Evolutionary conservation across 2,888 invertebrate species (phyloP).

Genomic region (Lithophane semibrunnea): DNA sequence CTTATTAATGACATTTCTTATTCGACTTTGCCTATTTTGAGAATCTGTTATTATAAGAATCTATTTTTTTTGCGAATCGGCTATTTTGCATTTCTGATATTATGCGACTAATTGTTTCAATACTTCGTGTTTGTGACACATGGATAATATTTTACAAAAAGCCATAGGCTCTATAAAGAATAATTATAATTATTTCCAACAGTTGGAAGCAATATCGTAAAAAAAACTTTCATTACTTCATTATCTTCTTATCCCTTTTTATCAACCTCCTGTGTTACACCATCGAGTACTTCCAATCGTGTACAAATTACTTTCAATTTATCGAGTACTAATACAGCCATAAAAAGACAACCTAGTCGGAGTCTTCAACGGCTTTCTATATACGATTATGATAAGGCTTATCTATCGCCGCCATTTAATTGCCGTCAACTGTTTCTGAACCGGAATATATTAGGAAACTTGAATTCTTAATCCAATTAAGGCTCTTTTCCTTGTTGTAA

Average conservation of each 20-base stretch:
- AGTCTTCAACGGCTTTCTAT: constrained; percentile 47
- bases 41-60: no score
- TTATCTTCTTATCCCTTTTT: background rate
- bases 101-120: background rate
- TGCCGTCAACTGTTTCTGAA: constrained; percentile 19
- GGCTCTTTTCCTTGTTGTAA: constrained; percentile 36
- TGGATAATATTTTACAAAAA: background rate
- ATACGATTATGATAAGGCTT: constrained; percentile 54
- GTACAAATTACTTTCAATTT: constrained; percentile 53
- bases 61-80: no score
- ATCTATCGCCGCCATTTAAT: constrained; percentile 46
- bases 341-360: constrained; percentile 35
- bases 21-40: no score
- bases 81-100: no score
- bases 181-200: no score
- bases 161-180: background rate
- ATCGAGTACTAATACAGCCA: constrained; percentile 3
- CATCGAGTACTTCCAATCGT: background rate
- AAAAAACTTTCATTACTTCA: background rate
- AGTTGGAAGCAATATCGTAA: background rate
- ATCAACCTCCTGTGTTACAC: constrained; percentile 16
- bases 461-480: constrained; percentile 42
- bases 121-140: background rate
- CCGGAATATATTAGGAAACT: constrained; percentile 41
- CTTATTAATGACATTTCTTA: no score